Base-by-base conservation (phyloP, 2,797 vertebrate genomes). In the Sparus aurata region DNA sequence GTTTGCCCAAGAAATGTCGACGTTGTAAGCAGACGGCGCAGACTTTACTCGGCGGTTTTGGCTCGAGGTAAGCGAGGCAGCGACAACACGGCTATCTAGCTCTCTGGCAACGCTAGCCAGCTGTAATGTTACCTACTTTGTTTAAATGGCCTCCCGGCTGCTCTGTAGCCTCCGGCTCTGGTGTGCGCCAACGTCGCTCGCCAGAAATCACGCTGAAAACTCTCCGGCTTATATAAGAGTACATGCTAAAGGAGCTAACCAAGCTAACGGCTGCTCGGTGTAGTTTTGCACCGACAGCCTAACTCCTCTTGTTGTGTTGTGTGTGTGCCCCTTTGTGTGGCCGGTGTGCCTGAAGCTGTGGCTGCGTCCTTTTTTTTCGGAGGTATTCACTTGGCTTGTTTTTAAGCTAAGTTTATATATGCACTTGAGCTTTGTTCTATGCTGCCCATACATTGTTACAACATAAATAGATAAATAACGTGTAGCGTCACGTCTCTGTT, bases 21-120 rank as follows among this genome's bases (percentile, higher is more conserved):
- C 72, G 85, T 83, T 94, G 89, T 95, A 84, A 92, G 84, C 69
- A 73, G 86, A 92, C 83, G 54, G 91, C 89, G 87, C 82, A 86
- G 88, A 92, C 90, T 93, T 94, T 91, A 89, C 89, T 92, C 94
- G 94, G 95, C 90, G 94, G 91, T 94, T 95, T 95, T 79, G 91
- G 94, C 92, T 95, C 89, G 93, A 95, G 96, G 96, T 96, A 94
- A 96, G 96, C 86, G 87, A 89, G 83, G 59, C 53, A 87, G 87
- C n/a, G 82, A 81, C 77, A 82, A 63, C 82, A 69, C 64, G 80
- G 87, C 91, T 89, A 85, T 85, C 49, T 85, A 89, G 89, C 87
- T 84, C 47, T 77, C 69, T 61, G 86, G 87, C 81, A 59, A 38
- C 20, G 84, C 79, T 93, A 93, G 80, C 89, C 93, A 93, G 91